Evolutionary conservation across 2,888 invertebrate species (phyloP).

Genomic region (Therioaphis trifolii): DNA sequence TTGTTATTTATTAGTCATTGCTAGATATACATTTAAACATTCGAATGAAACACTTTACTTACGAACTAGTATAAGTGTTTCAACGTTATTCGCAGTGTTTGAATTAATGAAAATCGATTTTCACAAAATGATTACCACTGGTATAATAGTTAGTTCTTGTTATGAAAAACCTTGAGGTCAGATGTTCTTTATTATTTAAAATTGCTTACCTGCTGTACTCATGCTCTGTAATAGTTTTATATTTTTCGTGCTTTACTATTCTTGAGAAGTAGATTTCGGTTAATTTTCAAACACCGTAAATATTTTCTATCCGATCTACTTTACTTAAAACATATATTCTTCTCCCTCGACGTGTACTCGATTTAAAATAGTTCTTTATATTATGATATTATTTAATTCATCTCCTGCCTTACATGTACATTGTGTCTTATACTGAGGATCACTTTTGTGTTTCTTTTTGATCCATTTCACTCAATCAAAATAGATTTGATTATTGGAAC

Average conservation of each 20-base stretch:
- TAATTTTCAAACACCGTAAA: neutral
- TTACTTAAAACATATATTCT: neutral
- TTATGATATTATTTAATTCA: neutral
- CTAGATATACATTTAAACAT: too few species aligned
- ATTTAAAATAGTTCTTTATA: neutral
- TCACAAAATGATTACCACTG: neutral
- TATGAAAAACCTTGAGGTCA: neutral
- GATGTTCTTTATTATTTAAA: constrained; percentile 25
- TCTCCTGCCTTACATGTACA: neutral
- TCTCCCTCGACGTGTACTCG: neutral
- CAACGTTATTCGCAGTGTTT: neutral
- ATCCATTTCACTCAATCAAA: neutral
- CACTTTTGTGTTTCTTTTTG: constrained; percentile 1
- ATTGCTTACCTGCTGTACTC: neutral
- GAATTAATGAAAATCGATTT: neutral
- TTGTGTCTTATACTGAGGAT: neutral
- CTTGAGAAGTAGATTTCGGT: neutral
- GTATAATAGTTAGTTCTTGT: neutral
- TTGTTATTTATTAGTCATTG: too few species aligned
- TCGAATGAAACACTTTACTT: too few species aligned
- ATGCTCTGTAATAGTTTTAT: neutral
- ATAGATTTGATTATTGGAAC: neutral
- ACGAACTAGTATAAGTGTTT: too few species aligned
- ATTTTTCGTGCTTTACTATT: constrained; percentile 10
- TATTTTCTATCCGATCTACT: neutral